Evolutionary conservation across 1,140 invertebrate species (phyloP), one percentile per base, ranked within the genome.

Genomic region (Drosophila pruinosa): DNA sequence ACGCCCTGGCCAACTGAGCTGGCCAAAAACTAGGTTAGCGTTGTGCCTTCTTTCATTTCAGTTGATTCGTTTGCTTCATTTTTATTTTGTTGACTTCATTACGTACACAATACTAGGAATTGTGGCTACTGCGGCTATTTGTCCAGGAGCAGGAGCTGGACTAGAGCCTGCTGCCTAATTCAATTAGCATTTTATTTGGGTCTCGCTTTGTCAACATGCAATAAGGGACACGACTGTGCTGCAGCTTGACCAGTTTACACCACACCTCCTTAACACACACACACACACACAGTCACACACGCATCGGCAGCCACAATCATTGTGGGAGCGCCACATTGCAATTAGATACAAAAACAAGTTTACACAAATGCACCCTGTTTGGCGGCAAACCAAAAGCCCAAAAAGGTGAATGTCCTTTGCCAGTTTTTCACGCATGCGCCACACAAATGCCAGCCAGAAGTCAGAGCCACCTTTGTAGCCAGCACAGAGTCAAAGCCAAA

Each of bases 321-420:
- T 36, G 69, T 76, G 78, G 78, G 78, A 26, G 74, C 73, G 70
- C 50, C 74, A 31, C 45, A 52, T 58, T 81, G 78, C 74, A 78
- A 82, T 82, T 63, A 82, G 74, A 78, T 75, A 80, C 59, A 72
- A 79, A 75, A 80, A 54, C 72, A 74, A 76, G 78, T 65, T 75
- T 54, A 67, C 77, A 62, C 61, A 64, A 82, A 82, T 82, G 78
- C 79, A 82, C 78, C 78, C 78, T 71, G 78, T 82, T 82, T 83
- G 78, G 79, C 79, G 78, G 78, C 71, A 83, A 83, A 75, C 75
- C 74, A 62, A n/a, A 75, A 63, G 57, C 65, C 69, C 73, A 65
- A 17, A 62, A 21, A 82, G 78, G 78, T 82, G 78, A 82, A 82
- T 83, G 78, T 83, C 78, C 78, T 82, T 61, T 82, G 70, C 15